Conservation (phyloP, 2,797 vertebrate genomes). For the Phataginus tricuspis region DNA sequence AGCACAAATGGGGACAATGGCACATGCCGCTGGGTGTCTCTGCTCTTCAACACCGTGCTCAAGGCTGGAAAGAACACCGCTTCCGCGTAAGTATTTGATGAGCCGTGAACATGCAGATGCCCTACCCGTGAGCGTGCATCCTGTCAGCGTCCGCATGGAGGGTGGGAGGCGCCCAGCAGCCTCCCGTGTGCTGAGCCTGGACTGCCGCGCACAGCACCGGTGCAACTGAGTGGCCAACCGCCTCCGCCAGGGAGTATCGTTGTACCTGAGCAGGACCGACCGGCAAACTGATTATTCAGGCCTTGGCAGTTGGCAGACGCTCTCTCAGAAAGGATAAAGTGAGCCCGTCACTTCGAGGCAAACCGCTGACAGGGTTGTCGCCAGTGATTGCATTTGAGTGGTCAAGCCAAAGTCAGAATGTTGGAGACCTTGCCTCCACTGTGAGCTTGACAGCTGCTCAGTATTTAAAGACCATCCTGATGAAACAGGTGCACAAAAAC, state of each 20-base stretch:
- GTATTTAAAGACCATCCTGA: too few relatives aligned
- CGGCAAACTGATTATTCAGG: rapidly evolving
- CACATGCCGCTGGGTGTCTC: too few relatives aligned
- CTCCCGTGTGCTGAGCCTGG: too few relatives aligned
- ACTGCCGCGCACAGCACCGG: too few relatives aligned
- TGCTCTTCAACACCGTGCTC: too few relatives aligned
- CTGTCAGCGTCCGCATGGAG: neutral
- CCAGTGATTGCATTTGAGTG: neutral
- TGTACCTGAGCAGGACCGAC: neutral
- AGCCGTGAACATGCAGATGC: neutral
- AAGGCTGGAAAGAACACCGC: too few relatives aligned
- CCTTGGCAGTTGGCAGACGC: rapidly evolving
- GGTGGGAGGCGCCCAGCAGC: neutral
- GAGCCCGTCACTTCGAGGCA: neutral
- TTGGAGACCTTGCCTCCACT: neutral
- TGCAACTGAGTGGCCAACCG: neutral
- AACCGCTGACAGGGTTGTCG: too few relatives aligned
- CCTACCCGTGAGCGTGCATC: neutral
- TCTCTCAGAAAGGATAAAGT: neutral
- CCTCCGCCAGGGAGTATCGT: rapidly evolving
- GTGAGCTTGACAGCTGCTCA: neutral
- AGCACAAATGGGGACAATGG: too few relatives aligned
- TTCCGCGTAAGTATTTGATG: neutral
- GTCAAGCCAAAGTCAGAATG: neutral
- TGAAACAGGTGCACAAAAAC: neutral